Conservation (phyloP, 2,797 vertebrate genomes). For the Luscinia luscinia region DNA sequence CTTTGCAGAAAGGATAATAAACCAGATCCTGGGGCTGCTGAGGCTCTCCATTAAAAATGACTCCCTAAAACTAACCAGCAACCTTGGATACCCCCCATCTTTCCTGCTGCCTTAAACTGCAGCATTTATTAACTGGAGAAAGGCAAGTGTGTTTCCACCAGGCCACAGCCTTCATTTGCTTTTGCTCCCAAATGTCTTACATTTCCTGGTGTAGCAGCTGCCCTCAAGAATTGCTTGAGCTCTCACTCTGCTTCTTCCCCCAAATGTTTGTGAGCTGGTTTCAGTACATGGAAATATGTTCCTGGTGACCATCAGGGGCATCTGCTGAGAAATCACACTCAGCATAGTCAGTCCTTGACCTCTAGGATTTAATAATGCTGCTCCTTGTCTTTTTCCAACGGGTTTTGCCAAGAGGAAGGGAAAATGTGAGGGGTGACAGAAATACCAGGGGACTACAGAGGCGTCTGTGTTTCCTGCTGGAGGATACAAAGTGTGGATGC, state of each 20-base stretch:
- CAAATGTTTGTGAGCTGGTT: not conserved
- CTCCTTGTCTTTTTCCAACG: not conserved
- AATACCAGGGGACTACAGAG: not conserved
- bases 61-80: not conserved
- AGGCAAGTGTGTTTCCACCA: not conserved
- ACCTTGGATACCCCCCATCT: not conserved
- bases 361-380: not conserved
- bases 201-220: not conserved
- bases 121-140: not conserved
- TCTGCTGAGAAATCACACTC: not conserved
- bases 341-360: not conserved
- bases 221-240: not conserved
- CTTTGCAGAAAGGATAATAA: not conserved
- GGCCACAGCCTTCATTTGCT: not conserved
- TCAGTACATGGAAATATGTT: accelerated
- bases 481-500: not conserved
- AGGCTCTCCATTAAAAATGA: not conserved
- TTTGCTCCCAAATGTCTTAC: not conserved
- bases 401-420: not conserved
- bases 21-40: not conserved
- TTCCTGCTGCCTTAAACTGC: not conserved
- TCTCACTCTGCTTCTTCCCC: not conserved
- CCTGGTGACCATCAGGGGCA: not conserved
- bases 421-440: not conserved
- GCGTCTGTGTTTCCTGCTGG: not conserved